Evolutionary conservation across 1,140 invertebrate genomes (phyloP), one percentile per base, ranked within the genome.

Genomic region (Eriosoma lanigerum): DNA sequence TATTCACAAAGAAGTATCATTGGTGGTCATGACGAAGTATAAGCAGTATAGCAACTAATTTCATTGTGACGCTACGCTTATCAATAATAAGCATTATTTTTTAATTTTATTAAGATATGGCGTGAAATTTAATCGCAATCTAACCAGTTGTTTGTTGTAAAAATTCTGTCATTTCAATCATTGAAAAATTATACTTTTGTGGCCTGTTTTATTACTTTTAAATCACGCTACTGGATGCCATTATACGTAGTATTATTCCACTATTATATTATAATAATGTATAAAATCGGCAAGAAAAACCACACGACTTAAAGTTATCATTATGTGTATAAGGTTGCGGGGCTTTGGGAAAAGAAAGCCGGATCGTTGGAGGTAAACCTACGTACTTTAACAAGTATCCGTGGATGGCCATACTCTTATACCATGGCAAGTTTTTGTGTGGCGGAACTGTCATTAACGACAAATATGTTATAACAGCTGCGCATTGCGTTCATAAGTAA

Each of bases 391-490:
- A 93, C 83, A 92, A 94, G 84, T 93, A 92, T 85, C 93, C 93
- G 4, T 95, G 93, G 93, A 92, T 94, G 89, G 92, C 89, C 0
- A 89, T 91, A 54, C 85, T 96, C 38, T 91, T 90, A 3, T 94
- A 94, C 85, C 90, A 93, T 83, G 92, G 92, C 83, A 89, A 92
- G 82, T 94, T 95, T 87, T 95, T 95, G 84, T 96, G 94, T 84
- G 93, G 94, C n/a, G 93, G 92, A 32, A 92, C 92, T 84, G 86
- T 95, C 62, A 93, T 95, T 85, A 94, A 92, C 83, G 91, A 93
- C 86, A 87, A 91, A 85, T 94, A 94, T 83, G 91, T 94, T 17
- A 84, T 94, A 26, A 93, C 93, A 1, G 93, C 93, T n/a, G 93
- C 93, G 1, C 93, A 94, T 84, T 94, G 93, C 84, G 91, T 94